Evolutionary conservation across 2,113 vertebrate species (phyloP), one percentile per base, ranked within the genome.

Genomic region (Puma concolor): DNA sequence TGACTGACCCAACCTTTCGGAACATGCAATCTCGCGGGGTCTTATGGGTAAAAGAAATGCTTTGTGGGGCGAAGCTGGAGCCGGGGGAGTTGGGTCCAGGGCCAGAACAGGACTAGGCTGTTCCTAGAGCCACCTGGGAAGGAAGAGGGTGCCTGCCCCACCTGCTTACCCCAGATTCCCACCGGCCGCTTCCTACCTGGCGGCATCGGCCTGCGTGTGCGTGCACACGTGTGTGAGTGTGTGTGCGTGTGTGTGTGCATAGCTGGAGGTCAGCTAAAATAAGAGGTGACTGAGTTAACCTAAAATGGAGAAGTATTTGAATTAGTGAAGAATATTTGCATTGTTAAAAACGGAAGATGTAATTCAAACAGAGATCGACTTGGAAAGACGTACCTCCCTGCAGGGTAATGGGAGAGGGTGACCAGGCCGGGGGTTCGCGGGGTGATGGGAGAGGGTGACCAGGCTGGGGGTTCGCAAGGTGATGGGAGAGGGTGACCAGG

Each of bases 341-440:
- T 16, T 71, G 16, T 21, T 79, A 48, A 69, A 54, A 76, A 48
- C 16, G 69, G 48, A 50, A 87, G 15, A 41, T n/a, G 57, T 36
- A 36, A 38, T 60, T 69, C 36, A 36, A 23, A 57, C 23, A 19
- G 27, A 16, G 29, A 27, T 33, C 3, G 33, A 33, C 48, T 63
- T 21, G 38, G 17, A n/a, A 79, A 44, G 27, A 66, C 31, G 9
- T 5, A 54, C 4, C 27, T 11, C 33, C 38, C 38, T 12, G 1
- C 36, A 5, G 5, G 31, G 3, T 1, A 19, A 21, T 1, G 29
- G 0, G 16, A 57, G 69, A 14, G 16, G 7, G 13, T 5, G n/a
- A 27, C 29, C 4, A 33, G 31, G 5, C 16, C 1, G 0, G 69
- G 36, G 10, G 50, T 4, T 14, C 0, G 50, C 14, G 15, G 52